Conservation (phyloP, 1,140 invertebrate genomes). For the Bicyclus anynana region DNA sequence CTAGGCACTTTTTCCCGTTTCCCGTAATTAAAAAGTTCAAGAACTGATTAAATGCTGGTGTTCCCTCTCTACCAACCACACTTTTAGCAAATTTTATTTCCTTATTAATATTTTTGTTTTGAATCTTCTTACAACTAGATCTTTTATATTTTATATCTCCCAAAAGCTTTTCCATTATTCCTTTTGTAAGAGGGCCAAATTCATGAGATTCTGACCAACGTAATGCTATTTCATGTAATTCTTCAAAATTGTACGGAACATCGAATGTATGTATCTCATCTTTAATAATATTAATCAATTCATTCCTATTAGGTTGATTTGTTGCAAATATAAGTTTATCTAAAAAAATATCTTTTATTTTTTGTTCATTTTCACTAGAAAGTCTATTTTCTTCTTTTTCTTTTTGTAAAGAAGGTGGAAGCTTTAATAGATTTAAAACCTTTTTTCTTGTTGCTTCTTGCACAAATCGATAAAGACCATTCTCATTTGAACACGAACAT, state of each 20-base stretch:
- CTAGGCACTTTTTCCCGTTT: slow-evolving; percentile 13
- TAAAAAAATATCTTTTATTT: slow-evolving; percentile 17
- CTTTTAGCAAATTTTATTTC: slow-evolving; percentile 21
- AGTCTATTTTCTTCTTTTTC: slow-evolving; percentile 13
- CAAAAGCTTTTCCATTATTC: slow-evolving; percentile 11
- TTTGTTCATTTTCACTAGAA: slow-evolving; percentile 9
- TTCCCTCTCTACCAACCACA: slow-evolving; percentile 17
- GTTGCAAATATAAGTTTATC: slow-evolving; percentile 13
- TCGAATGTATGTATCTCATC: slow-evolving; percentile 5
- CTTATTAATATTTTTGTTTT: slow-evolving; percentile 17
- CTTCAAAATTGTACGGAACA: slow-evolving; percentile 13
- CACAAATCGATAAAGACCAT: slow-evolving; percentile 14
- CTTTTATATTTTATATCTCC: slow-evolving; percentile 16
- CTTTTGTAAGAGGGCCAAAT: slow-evolving; percentile 5
- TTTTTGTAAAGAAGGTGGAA: slow-evolving; percentile 16
- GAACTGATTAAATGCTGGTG: slow-evolving; percentile 21
- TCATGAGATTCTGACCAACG: slow-evolving; percentile 18
- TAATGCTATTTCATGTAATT: slow-evolving; percentile 15
- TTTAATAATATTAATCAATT: slow-evolving; percentile 14
- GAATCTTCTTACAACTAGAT: slow-evolving; percentile 14
- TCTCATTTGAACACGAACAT: slow-evolving; percentile 1
- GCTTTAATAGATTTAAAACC: slow-evolving; percentile 15
- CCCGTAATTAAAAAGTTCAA: slow-evolving; percentile 20
- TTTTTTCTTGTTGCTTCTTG: slow-evolving; percentile 15
- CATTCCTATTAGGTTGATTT: slow-evolving; percentile 11